A percentile compares a stretch with the other conserved stretches of the same genome.
phyloP scores from a whole-genome alignment of 2,888 invertebrate genomes.

The Corbicula japonica region DNA sequence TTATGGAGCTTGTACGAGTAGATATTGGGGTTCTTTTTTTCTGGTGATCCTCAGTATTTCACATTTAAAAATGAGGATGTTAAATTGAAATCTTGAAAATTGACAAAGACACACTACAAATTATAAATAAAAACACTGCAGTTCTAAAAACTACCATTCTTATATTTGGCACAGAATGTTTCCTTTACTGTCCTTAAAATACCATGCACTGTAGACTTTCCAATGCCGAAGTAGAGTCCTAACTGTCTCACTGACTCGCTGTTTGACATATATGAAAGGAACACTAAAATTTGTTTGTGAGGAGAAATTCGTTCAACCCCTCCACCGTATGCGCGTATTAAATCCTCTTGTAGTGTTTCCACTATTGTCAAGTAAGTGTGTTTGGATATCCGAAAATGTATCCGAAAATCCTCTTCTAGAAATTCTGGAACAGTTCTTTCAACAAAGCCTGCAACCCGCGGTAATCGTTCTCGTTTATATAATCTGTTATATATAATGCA shows the following conservation, averaged over 20 bases:
- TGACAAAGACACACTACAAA: too few species aligned
- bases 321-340: background rate
- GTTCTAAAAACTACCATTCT: too few species aligned
- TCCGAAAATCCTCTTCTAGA: conserved; percentile 4
- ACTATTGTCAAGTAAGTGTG: background rate
- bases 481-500: background rate
- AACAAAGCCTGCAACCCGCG: background rate
- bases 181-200: background rate
- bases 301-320: background rate
- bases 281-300: conserved; percentile 1
- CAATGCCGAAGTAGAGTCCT: background rate
- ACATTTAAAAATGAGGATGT: too few species aligned
- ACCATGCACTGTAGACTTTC: conserved; percentile 1
- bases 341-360: background rate
- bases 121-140: too few species aligned
- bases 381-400: conserved; percentile 3
- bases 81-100: too few species aligned
- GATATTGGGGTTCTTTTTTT: too few species aligned
- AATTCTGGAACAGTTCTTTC: background rate
- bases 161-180: too few species aligned
- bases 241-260: background rate
- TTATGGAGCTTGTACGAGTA: too few species aligned
- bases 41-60: too few species aligned
- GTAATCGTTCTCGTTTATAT: background rate
- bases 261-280: background rate